Percentiles rank a stretch among this genome's conserved stretches.
These are phyloP conservation scores for Daubentonia madagascariensis DNA, from an alignment of 2,113 vertebrate species.

Conservation along the genomic window DNA sequence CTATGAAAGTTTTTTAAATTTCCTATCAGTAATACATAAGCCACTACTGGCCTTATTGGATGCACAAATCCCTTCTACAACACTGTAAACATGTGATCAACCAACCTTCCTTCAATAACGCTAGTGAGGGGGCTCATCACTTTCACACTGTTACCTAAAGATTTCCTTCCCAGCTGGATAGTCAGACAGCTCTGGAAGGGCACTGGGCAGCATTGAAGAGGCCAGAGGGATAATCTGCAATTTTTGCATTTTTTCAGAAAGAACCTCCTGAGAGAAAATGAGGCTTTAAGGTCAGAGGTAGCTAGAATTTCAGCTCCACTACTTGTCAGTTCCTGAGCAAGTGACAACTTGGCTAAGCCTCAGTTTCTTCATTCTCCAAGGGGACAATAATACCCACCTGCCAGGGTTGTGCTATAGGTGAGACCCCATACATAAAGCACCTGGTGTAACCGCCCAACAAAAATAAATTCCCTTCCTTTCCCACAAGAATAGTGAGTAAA, in stretches of 20 bases:
- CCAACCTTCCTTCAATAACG: background rate
- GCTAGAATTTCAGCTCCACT: background rate
- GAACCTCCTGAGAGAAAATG: background rate
- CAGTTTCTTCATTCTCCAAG: background rate
- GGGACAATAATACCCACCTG: background rate
- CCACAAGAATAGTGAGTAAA: background rate
- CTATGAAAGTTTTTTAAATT: background rate
- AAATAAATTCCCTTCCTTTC: background rate
- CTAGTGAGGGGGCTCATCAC: background rate
- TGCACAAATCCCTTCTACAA: background rate
- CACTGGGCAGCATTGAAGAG: background rate
- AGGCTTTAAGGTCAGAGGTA: background rate
- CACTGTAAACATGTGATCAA: background rate
- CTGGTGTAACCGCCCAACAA: background rate
- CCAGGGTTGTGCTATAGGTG: background rate
- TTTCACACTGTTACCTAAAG: background rate
- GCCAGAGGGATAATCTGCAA: background rate
- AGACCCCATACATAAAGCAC: background rate
- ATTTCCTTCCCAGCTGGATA: background rate
- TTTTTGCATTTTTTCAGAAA: conserved; percentile 24
- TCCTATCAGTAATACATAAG: background rate
- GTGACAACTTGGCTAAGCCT: background rate
- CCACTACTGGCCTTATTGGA: background rate
- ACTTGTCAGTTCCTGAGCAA: background rate
- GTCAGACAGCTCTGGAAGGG: background rate